These are phyloP conservation scores for Cochlearius cochlearius DNA, from an alignment of 2,113 vertebrate species.

Conservation along the genomic window DNA sequence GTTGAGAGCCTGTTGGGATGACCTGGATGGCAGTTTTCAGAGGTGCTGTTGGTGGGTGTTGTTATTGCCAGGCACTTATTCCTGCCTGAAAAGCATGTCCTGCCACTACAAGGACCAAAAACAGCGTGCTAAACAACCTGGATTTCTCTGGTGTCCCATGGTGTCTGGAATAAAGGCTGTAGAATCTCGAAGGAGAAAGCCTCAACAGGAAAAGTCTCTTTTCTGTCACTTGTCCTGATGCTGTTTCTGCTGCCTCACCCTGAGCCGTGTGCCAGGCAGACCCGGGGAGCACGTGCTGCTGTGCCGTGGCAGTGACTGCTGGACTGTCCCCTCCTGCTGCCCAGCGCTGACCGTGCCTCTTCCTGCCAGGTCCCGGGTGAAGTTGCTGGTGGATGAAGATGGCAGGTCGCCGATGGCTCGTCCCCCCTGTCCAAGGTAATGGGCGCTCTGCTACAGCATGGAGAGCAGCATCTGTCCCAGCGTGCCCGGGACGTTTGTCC, in stretches of 20 bases:
- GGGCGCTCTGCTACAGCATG: background rate
- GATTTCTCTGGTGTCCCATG: background rate
- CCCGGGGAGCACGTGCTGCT: accelerated
- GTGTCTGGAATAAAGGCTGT: background rate
- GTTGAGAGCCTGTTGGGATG: background rate
- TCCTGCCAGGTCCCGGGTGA: background rate
- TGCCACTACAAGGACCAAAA: background rate
- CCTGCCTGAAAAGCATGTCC: background rate
- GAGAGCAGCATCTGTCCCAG: accelerated
- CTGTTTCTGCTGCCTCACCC: background rate
- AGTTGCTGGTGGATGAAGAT: background rate
- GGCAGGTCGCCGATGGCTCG: accelerated
- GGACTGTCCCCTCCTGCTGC: background rate
- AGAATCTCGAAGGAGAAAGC: background rate
- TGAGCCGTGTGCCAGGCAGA: accelerated
- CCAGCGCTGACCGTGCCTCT: background rate
- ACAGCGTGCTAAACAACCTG: background rate
- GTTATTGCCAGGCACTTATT: background rate
- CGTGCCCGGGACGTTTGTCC: accelerated
- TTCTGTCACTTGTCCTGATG: background rate
- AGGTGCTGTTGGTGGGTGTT: background rate
- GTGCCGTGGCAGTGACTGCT: accelerated
- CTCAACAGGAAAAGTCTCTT: background rate
- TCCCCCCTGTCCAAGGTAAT: background rate
- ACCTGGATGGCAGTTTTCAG: background rate